These are phyloP conservation scores for Pristionchus fissidentatus DNA, from an alignment of 2,888 invertebrate species.

Conservation along the genomic window DNA sequence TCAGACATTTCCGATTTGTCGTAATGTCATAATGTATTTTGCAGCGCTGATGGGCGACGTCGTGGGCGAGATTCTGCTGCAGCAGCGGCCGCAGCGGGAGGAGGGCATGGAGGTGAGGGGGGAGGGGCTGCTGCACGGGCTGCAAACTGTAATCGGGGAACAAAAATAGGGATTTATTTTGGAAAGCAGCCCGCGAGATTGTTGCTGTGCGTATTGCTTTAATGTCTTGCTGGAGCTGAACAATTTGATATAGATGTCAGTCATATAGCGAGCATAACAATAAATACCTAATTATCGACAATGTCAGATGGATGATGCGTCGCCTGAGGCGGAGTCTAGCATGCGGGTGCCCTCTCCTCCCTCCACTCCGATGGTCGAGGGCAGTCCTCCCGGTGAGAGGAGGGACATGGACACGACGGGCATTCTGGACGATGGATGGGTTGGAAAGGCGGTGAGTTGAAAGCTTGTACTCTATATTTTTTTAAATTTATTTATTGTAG, in stretches of 20 bases:
- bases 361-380: slow-evolving; percentile 20
- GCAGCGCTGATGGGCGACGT: slow-evolving; percentile 44
- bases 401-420: background rate
- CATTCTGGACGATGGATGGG: slow-evolving; percentile 23
- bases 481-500: no score
- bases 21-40: background rate
- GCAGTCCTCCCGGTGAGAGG: slow-evolving; percentile 39
- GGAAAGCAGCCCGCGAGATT: background rate
- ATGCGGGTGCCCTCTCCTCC: slow-evolving; percentile 2
- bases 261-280: no score
- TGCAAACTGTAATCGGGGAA: no score
- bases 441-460: slow-evolving; percentile 38
- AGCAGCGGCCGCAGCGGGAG: background rate
- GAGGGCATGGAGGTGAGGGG: slow-evolving; percentile 39
- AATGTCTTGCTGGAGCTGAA: no score
- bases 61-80: slow-evolving; percentile 42
- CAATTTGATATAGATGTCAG: no score
- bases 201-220: background rate
- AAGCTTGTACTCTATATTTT: no score
- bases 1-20: slow-evolving; percentile 13
- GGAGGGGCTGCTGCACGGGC: background rate
- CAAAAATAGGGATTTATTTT: background rate
- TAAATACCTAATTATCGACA: no score
- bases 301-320: background rate
- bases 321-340: background rate